Percentiles rank a stretch among this genome's conserved stretches.
Evolutionary conservation across 2,797 vertebrate genomes (phyloP).

Genomic region (Lutjanus argentimaculatus): DNA sequence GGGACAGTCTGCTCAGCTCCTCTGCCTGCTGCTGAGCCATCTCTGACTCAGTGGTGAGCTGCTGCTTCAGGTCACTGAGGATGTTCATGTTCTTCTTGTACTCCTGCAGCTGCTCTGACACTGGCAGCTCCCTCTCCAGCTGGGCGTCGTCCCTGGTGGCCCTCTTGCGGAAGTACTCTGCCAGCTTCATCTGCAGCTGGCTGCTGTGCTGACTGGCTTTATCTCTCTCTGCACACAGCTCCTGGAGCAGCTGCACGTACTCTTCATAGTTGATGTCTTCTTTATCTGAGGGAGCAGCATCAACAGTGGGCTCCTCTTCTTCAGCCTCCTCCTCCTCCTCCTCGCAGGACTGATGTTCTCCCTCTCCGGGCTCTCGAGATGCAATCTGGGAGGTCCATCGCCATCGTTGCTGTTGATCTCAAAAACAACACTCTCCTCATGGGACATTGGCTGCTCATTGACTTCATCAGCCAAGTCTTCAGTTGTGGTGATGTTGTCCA

Average conservation of each 20-base stretch:
- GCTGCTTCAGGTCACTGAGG: constrained; percentile 77
- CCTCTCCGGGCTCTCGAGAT: constrained; percentile 41
- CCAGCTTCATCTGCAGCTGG: constrained; percentile 83
- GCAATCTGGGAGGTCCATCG: constrained; percentile 24
- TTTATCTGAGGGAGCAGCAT: not conserved
- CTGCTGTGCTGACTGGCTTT: constrained; percentile 63
- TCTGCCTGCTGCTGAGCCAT: constrained; percentile 66
- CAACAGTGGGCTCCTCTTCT: not conserved
- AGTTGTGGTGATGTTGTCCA: not conserved
- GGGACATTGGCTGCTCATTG: constrained; percentile 13
- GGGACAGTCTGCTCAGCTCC: constrained; percentile 60
- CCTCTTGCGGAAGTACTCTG: constrained; percentile 75
- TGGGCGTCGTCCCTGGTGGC: constrained; percentile 46
- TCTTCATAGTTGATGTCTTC: constrained; percentile 55
- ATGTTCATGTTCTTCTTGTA: constrained; percentile 73
- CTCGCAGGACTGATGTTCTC: not conserved
- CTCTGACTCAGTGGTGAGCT: constrained; percentile 47
- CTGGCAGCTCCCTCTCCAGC: constrained; percentile 35
- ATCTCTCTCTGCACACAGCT: constrained; percentile 76
- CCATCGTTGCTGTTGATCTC: constrained; percentile 20
- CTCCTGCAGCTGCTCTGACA: constrained; percentile 68
- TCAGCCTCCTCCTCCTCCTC: constrained; percentile 9
- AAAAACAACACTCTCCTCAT: constrained; percentile 19
- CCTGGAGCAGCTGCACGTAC: constrained; percentile 59
- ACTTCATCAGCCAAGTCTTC: constrained; percentile 9